Base-by-base conservation (phyloP, 1,140 invertebrate species). In the Ganaspis sp. region DNA sequence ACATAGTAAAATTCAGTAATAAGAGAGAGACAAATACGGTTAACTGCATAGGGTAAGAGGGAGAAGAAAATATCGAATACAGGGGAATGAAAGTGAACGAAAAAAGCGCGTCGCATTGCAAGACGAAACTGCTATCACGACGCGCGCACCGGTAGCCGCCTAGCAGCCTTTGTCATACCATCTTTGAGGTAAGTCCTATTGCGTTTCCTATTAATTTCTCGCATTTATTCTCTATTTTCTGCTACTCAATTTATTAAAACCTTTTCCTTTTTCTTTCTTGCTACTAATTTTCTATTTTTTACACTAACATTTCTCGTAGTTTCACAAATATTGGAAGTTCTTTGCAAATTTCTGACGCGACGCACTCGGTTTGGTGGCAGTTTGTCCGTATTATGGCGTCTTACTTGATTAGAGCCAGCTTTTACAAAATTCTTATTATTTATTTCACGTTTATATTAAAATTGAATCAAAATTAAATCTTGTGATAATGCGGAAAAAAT, bases 371-470 rank as follows among this genome's bases (percentile, higher is more conserved):
- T 49, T 70, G 70, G 45, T 70, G 29, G 29, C 54, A 69, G 15
- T 29, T 64, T 34, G 58, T 64, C 58, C 26, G 17, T 49, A 49
- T 78, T 78, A 78, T 78, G 77, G 77, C 77, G 77, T 75, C 77
- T 37, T 17, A 9, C 17, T 70, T 40, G 4, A 17, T 37, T 23
- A 17, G 40, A 69, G 34, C 3, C 15, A 29, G 9, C 58, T 64
- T 64, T 29, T 29, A 11, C n/a, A n/a, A 49, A 49, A 64, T 29
- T 64, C 6, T 4, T 9, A 9, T 0, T 42, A 17, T n/a, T 21
- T 29, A 9, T 53, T 26, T 4, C 19, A 34, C n/a, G 19, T 45
- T 12, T 42, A 9, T 73, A 9, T 42, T 11, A 15, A n/a, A 58
- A 40, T 40, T 23, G 1, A n/a, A n/a, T n/a, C n/a, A n/a, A n/a